Evolutionary conservation across 2,888 invertebrate species (phyloP), one percentile per base, ranked within the genome.

Genomic region (Zele albiditarsus): DNA sequence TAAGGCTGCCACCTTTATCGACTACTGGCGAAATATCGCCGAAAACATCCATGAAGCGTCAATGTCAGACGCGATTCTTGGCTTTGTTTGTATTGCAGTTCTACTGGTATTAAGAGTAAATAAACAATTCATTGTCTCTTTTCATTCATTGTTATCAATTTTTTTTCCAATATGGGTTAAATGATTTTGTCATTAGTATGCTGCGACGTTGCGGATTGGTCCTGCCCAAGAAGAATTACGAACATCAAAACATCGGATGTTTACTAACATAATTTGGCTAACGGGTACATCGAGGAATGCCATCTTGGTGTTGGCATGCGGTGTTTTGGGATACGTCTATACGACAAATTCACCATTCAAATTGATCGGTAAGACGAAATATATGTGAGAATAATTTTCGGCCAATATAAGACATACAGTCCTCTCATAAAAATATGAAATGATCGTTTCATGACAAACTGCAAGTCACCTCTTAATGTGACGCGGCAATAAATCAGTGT

Each of bases 271-370:
- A 3, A 87, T 95, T 80, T 96, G 96, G 95, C 89, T 95, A 77
- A 90, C 94, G 81, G 94, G 95, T 74, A 95, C 95, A 1, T 94
- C 95, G 16, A 92, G 97, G 78, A 97, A 97, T 89, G 96, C 96
- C 25, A 93, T 97, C 82, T 91, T 96, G 74, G 96, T 97, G n/a
- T 89, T 97, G 20, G 88, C 93, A 25, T 93, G 94, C 81, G 95
- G 95, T 74, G 89, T 92, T 72, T 91, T 96, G 76, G 95, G 95
- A 80, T 94, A 90, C 89, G 91, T 92, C 82, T 92, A 94, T 83
- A 90, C 91, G 68, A 91, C 90, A 12, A 82, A 88, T 2, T 87
- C 92, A 10, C 95, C 95, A 4, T 93, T 95, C 81, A 91, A 91
- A 79, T 91, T 95, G 68, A 95, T 95, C 85, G 95, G 94, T 93